A percentile compares a stretch with the other conserved stretches of the same genome.
These are phyloP conservation scores for Drosophila gaucha DNA, from an alignment of 2,888 invertebrate genomes.

Conservation along the genomic window DNA sequence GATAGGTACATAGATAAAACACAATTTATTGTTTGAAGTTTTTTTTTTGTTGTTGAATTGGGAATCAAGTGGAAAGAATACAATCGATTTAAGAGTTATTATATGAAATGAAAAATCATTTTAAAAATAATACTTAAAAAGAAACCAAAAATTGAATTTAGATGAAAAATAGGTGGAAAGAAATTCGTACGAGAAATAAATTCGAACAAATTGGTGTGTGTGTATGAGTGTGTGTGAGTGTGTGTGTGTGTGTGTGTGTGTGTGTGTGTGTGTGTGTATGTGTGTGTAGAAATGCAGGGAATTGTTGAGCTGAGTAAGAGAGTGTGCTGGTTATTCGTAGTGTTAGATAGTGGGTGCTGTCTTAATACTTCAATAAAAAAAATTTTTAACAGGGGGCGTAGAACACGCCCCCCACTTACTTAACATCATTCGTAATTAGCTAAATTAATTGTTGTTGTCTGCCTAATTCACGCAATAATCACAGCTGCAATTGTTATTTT, in stretches of 20 bases:
- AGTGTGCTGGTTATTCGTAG: conserved; percentile 35
- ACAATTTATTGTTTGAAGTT: conserved; percentile 45
- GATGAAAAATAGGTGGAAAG: conserved; percentile 5
- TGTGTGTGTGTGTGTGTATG: conserved; percentile 1
- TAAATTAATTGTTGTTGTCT: conserved; percentile 42
- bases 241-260: not conserved
- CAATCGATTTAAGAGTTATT: conserved; percentile 1
- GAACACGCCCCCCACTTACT: conserved; percentile 5
- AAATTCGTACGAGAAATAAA: conserved; percentile 61
- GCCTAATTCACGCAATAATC: conserved; percentile 60
- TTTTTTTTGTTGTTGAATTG: conserved; percentile 12
- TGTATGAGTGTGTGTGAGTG: not conserved
- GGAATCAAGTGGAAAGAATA: not conserved
- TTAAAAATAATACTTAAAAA: conserved; percentile 44
- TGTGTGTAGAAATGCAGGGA: conserved; percentile 25
- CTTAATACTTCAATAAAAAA: conserved; percentile 34
- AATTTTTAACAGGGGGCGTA: not conserved
- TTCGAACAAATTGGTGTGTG: conserved; percentile 44
- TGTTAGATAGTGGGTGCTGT: conserved; percentile 17
- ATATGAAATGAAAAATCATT: not conserved
- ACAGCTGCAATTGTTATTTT: conserved; percentile 59
- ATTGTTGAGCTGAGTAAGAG: conserved; percentile 24
- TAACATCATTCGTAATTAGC: too few species aligned
- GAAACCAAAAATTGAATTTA: conserved; percentile 30
- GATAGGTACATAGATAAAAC: conserved; percentile 63